phyloP scores from a whole-genome alignment of 2,113 vertebrate genomes.

The Brachirus orientalis region DNA sequence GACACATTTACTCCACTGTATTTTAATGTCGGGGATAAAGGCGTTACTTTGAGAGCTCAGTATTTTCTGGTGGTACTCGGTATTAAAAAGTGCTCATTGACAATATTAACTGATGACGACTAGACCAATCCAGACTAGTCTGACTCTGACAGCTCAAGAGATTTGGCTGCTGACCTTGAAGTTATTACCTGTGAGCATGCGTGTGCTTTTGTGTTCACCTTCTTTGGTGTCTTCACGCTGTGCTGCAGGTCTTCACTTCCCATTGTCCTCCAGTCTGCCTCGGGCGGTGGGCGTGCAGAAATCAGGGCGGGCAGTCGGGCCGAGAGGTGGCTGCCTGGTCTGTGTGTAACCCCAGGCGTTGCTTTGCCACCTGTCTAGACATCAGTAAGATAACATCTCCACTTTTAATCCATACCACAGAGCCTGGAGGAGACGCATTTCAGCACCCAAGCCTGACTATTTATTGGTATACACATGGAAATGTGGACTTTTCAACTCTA shows the following conservation, averaged over 20 bases:
- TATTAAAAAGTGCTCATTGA: too few relatives aligned
- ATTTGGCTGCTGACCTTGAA: constrained; percentile 66
- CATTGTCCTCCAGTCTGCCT: constrained; percentile 64
- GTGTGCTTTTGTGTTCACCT: constrained; percentile 28
- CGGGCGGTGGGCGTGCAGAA: constrained; percentile 36
- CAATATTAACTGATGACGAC: too few relatives aligned
- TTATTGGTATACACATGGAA: constrained; percentile 43
- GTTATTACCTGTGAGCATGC: constrained; percentile 11
- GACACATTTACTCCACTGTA: too few relatives aligned
- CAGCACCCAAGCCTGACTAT: constrained; percentile 34
- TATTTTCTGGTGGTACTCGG: too few relatives aligned
- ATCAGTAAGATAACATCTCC: constrained; percentile 64
- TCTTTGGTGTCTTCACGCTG: constrained; percentile 27
- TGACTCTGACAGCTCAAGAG: constrained; percentile 49
- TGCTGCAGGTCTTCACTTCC: constrained; percentile 62
- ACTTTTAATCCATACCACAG: constrained; percentile 60
- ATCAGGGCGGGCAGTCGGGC: constrained; percentile 15
- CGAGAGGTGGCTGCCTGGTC: constrained; percentile 32
- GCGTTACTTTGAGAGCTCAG: too few relatives aligned
- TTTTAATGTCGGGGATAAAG: too few relatives aligned
- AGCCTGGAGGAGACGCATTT: constrained; percentile 56
- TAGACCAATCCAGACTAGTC: constrained; percentile 9
- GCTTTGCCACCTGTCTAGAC: constrained; percentile 74
- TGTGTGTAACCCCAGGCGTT: constrained; percentile 47
- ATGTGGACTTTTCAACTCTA: constrained; percentile 38